Base-by-base conservation (phyloP, 2,113 vertebrate species). In the Anser cygnoides region DNA sequence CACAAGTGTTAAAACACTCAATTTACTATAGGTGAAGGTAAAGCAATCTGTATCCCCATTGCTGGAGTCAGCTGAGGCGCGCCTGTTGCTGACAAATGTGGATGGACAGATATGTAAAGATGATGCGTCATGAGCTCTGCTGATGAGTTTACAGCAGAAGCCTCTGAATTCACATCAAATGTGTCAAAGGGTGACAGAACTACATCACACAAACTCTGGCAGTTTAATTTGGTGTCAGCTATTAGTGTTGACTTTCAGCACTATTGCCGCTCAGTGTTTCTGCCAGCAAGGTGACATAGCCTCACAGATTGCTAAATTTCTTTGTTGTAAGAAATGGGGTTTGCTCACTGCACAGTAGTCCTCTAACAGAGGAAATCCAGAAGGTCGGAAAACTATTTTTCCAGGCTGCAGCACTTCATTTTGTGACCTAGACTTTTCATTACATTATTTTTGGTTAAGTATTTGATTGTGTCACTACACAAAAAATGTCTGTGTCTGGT, bases 181-280 rank as follows among this genome's bases (percentile, higher is more conserved):
- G 87, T 97, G 97, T 98, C 97, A 95, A 96, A 95, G 96, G 95
- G 96, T 97, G 97, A 97, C 96, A 97, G 95, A 97, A 68, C 96
- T 96, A 92, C 96, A 97, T 97, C 97, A 97, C 97, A 94, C 95
- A 54, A 63, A 96, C 92, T 87, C 97, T 97, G 97, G 96, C 96
- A 97, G 96, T 97, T 98, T 98, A 97, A 98, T 98, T 97, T 98
- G 97, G 95, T 97, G 96, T 97, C 93, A 85, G 95, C 97, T 97
- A 97, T 97, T 98, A 98, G 97, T 95, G 97, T 97, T 98, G 96
- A 97, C 97, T 97, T 95, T 96, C 96, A 87, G 77, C 76, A 22
- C 95, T 94, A 95, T 81, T 96, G 93, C 97, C 0, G 78, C 88
- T 96, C 94, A 87, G 93, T 96, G 97, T 96, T 98, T 97, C 96